Evolutionary conservation across 2,888 invertebrate species (phyloP).

Genomic region (Lepidocyrtoides sp.): DNA sequence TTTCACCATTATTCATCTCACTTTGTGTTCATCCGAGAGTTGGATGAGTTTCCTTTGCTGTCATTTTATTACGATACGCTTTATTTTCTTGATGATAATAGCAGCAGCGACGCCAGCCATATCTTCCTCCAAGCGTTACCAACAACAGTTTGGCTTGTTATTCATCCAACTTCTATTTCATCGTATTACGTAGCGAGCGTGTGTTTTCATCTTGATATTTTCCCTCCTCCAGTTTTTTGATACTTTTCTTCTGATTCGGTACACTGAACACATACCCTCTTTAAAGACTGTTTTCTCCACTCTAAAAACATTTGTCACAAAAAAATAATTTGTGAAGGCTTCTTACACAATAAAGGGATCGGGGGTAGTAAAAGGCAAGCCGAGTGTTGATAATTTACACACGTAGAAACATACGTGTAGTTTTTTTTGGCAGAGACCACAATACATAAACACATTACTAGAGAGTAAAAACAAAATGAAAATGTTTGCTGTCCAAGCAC

Average conservation of each 20-base stretch:
- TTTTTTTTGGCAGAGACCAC: constrained; percentile 35
- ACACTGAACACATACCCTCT: constrained; percentile 65
- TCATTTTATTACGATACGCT: constrained; percentile 40
- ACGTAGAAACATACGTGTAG: constrained; percentile 25
- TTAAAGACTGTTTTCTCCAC: constrained; percentile 45
- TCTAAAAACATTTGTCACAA: constrained; percentile 69
- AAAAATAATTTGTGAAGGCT: constrained; percentile 59
- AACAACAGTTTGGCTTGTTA: background rate
- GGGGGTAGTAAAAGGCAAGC: constrained; percentile 3
- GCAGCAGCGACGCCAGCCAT: constrained; percentile 15
- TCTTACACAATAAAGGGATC: background rate
- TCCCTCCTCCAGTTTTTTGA: background rate
- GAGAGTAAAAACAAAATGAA: background rate
- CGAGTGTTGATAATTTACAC: constrained; percentile 48
- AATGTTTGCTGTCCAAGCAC: constrained; percentile 16
- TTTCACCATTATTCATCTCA: constrained; percentile 29
- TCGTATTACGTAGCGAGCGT: background rate
- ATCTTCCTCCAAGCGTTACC: constrained; percentile 23
- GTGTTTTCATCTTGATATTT: constrained; percentile 17
- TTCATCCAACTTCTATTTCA: background rate
- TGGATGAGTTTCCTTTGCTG: constrained; percentile 31
- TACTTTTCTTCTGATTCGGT: constrained; percentile 31
- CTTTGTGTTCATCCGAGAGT: background rate
- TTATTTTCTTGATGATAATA: background rate
- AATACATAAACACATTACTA: background rate